phyloP scores from a whole-genome alignment of 2,797 vertebrate species.

The Sebastes minor region DNA sequence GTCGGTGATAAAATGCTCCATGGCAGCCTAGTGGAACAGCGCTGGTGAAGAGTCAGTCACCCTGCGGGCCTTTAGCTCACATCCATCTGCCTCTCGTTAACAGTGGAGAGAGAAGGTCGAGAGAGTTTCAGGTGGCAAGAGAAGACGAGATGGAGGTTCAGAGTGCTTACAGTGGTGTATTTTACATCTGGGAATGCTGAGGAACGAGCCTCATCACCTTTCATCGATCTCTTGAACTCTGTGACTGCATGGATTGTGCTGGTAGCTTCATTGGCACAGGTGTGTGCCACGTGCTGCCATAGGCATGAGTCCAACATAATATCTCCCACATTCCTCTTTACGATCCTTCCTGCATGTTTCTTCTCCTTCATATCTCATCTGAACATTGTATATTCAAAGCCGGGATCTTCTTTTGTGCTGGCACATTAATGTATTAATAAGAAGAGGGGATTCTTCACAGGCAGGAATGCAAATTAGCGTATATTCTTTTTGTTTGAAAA shows the following conservation, averaged over 20 bases:
- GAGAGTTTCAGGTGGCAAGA: background rate
- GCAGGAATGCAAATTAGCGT: background rate
- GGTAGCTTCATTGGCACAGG: slow-evolving; percentile 12
- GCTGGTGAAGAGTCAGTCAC: slow-evolving; percentile 10
- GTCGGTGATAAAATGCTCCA: slow-evolving; percentile 3
- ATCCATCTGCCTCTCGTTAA: slow-evolving; percentile 26
- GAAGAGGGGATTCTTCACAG: background rate
- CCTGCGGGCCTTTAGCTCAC: background rate
- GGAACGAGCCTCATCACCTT: background rate
- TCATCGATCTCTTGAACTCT: background rate
- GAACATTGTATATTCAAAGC: background rate
- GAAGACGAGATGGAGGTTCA: background rate
- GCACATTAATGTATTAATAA: background rate
- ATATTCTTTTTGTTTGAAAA: background rate
- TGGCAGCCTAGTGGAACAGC: background rate
- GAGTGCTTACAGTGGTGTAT: background rate
- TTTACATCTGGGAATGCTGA: slow-evolving; percentile 8
- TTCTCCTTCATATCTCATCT: background rate
- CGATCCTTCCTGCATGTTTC: background rate
- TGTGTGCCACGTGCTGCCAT: slow-evolving; percentile 20
- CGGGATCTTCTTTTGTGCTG: background rate
- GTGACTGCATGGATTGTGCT: background rate
- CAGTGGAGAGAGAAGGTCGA: background rate
- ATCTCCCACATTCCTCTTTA: slow-evolving; percentile 8
- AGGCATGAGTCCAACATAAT: background rate